A percentile compares a stretch with the other conserved stretches of the same genome.
phyloP scores from a whole-genome alignment of 2,797 vertebrate genomes.

The Coreius guichenoti region DNA sequence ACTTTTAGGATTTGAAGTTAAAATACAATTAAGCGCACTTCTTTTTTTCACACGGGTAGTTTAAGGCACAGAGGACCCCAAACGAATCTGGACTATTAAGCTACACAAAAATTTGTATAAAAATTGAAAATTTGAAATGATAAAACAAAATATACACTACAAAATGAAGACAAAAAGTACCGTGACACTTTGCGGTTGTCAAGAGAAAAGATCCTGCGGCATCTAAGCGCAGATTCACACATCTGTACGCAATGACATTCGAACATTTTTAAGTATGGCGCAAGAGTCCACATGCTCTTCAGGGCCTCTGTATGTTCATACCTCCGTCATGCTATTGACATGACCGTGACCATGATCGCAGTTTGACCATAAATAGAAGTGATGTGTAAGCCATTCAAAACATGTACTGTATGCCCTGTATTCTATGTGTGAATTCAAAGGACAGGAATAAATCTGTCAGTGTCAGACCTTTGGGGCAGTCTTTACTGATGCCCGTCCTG shows the following conservation, averaged over 20 bases:
- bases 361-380: slow-evolving; percentile 4
- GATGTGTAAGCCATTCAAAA: not conserved
- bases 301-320: not conserved
- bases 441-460: slow-evolving; percentile 22
- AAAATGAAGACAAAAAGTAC: not conserved
- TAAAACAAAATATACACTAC: not conserved
- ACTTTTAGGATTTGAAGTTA: not conserved
- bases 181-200: not conserved
- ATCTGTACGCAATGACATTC: not conserved
- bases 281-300: not conserved
- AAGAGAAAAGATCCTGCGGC: not conserved
- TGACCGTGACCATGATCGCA: not conserved
- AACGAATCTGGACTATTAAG: not conserved
- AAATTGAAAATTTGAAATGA: not conserved
- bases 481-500: slow-evolving; percentile 88
- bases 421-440: slow-evolving; percentile 26
- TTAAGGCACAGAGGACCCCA: not conserved
- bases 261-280: not conserved
- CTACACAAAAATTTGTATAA: not conserved
- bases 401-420: slow-evolving; percentile 29
- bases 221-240: not conserved
- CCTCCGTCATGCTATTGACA: slow-evolving; percentile 20
- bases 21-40: not conserved
- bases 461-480: slow-evolving; percentile 85
- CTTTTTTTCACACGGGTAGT: not conserved